Percentiles rank a stretch among this genome's conserved stretches.
Conservation (phyloP, 2,797 vertebrate genomes). For the Helicolenus hilgendorfi region DNA sequence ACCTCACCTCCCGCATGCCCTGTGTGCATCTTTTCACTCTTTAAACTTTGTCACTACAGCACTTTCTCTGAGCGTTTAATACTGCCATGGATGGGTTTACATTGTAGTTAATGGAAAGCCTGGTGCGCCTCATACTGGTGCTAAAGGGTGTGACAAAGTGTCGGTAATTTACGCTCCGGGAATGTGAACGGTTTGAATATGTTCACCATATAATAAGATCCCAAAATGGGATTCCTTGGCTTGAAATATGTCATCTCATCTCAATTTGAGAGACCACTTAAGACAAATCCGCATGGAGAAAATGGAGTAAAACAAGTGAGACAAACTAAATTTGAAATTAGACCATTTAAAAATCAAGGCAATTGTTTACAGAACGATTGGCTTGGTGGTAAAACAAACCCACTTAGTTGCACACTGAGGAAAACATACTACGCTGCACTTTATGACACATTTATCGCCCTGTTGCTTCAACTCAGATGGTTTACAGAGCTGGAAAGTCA, state of each 20-base stretch:
- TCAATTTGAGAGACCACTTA: not conserved
- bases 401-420: not conserved
- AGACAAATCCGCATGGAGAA: not conserved
- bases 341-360: not conserved
- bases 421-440: slow-evolving; percentile 8
- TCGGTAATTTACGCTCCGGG: too few species aligned
- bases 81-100: too few species aligned
- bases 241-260: not conserved
- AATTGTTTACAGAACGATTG: not conserved
- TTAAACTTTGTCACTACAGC: too few species aligned
- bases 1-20: too few species aligned
- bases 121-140: too few species aligned
- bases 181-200: not conserved
- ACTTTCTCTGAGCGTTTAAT: too few species aligned
- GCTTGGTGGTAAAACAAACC: slow-evolving; percentile 29
- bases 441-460: slow-evolving; percentile 21
- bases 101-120: too few species aligned
- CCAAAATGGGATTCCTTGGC: not conserved
- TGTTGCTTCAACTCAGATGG: slow-evolving; percentile 18
- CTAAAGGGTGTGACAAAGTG: too few species aligned
- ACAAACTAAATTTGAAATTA: not conserved
- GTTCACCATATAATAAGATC: not conserved
- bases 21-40: too few species aligned
- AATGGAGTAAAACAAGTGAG: not conserved
- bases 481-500: slow-evolving; percentile 58